Evolutionary conservation across 2,113 vertebrate genomes (phyloP).

Genomic region (Pristiophorus japonicus): DNA sequence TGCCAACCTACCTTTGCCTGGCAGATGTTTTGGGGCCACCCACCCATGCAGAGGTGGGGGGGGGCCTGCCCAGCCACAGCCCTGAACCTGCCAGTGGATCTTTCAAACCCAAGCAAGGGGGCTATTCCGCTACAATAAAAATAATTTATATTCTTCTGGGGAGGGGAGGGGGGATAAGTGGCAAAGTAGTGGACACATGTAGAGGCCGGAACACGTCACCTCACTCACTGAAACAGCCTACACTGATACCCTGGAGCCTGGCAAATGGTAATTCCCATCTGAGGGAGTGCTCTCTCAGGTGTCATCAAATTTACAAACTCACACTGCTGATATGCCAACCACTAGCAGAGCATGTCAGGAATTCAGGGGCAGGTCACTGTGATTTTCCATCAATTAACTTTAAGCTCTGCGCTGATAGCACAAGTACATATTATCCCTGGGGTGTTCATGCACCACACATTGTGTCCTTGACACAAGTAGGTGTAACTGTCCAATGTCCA

Average conservation of each 20-base stretch:
- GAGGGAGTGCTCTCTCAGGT: background rate
- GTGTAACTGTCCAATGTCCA: too few species aligned
- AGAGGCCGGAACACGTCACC: background rate
- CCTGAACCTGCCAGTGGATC: background rate
- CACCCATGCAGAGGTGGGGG: background rate
- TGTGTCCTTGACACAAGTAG: too few species aligned
- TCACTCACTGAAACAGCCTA: background rate
- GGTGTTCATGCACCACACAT: too few species aligned
- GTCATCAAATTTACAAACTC: too few species aligned
- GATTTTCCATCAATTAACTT: too few species aligned
- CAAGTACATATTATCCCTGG: too few species aligned
- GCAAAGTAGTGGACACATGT: background rate
- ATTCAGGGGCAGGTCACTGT: too few species aligned
- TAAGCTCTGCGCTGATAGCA: too few species aligned
- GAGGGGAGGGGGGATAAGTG: too few species aligned
- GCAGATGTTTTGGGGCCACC: background rate
- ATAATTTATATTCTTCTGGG: background rate
- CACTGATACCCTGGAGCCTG: background rate
- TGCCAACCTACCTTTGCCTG: background rate
- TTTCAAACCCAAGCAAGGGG: background rate
- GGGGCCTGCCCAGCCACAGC: background rate
- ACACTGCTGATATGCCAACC: too few species aligned
- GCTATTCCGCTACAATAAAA: background rate
- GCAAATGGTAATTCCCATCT: background rate
- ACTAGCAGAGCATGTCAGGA: too few species aligned